These are phyloP conservation scores for Fulmarus glacialis DNA, from an alignment of 2,113 vertebrate species.

Conservation along the genomic window DNA sequence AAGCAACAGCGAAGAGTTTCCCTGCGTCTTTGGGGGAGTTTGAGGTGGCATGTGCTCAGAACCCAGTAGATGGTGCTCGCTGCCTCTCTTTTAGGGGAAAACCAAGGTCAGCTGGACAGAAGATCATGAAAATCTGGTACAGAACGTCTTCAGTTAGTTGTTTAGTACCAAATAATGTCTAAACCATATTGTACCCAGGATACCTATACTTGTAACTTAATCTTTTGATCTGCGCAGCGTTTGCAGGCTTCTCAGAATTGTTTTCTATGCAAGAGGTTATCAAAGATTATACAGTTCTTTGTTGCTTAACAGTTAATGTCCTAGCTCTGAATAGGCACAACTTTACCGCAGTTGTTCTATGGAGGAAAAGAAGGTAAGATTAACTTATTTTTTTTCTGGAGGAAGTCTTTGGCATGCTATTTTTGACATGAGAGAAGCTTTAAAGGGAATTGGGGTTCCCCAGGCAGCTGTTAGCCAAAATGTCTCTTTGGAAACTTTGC, in stretches of 20 bases:
- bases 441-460: conserved; percentile 48
- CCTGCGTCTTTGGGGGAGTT: background rate
- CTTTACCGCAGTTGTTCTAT: background rate
- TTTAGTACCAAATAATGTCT: conserved; percentile 1
- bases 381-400: background rate
- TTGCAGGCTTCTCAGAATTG: background rate
- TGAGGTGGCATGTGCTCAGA: background rate
- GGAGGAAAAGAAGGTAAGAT: background rate
- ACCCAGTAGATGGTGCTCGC: conserved; percentile 57
- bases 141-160: background rate
- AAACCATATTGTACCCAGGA: background rate
- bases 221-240: background rate
- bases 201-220: background rate
- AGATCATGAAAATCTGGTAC: background rate
- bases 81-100: background rate
- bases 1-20: background rate
- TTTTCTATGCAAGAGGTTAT: background rate
- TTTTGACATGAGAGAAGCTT: conserved; percentile 1
- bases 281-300: background rate
- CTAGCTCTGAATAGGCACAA: background rate
- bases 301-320: background rate
- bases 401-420: background rate
- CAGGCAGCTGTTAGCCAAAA: conserved; percentile 27
- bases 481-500: conserved; percentile 29
- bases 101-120: background rate